Evolutionary conservation across 1,140 invertebrate species (phyloP).

Genomic region (Temnothorax longispinosus): DNA sequence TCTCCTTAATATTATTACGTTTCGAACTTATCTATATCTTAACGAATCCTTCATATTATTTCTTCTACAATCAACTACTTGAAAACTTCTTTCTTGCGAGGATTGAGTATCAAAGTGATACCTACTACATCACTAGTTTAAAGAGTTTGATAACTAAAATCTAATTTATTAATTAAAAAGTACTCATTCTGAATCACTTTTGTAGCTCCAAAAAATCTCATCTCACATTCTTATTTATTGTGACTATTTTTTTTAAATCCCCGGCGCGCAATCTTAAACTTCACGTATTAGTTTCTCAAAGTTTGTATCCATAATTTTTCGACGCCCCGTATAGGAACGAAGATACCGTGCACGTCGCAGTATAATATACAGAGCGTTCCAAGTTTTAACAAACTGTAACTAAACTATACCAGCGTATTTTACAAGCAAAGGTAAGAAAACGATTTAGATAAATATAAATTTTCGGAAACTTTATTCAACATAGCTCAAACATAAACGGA

Average conservation of each 20-base stretch:
- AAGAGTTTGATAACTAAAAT: not conserved
- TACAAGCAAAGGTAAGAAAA: not conserved
- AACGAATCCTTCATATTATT: not conserved
- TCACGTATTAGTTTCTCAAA: conserved; percentile 17
- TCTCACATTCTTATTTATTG: not conserved
- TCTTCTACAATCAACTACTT: not conserved
- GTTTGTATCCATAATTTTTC: conserved; percentile 45
- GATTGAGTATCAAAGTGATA: not conserved
- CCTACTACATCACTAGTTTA: too few species aligned
- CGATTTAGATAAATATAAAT: not conserved
- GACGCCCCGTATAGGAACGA: not conserved
- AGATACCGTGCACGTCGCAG: conserved; percentile 1
- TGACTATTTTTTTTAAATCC: conserved; percentile 16
- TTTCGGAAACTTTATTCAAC: not conserved
- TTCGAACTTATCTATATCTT: not conserved
- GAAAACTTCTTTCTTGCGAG: not conserved
- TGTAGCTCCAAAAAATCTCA: not conserved
- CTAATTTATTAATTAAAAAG: not conserved
- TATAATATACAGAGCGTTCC: conserved; percentile 11
- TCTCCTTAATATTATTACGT: not conserved
- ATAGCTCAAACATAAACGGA: not conserved
- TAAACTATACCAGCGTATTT: conserved; percentile 5
- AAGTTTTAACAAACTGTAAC: conserved; percentile 28
- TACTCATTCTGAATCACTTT: not conserved
- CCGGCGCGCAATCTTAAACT: conserved; percentile 18